These are phyloP conservation scores for Atrina japonica DNA, from an alignment of 2,888 invertebrate genomes.

Conservation along the genomic window DNA sequence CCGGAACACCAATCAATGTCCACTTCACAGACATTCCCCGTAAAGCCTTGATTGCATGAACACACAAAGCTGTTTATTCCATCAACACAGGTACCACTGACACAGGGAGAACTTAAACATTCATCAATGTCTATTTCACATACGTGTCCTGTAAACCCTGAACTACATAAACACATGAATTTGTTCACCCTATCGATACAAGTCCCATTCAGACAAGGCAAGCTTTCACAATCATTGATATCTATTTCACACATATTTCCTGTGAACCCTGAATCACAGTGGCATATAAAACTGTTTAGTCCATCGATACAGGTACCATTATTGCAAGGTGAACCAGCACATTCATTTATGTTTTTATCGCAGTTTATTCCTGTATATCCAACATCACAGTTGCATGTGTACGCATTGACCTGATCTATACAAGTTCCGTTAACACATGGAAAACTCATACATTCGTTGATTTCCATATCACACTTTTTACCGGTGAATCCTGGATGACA, in stretches of 20 bases:
- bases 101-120: constrained; percentile 9
- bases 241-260: constrained; percentile 3
- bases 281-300: constrained; percentile 3
- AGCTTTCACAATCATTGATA: not conserved
- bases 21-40: no score
- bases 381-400: not conserved
- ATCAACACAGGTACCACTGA: not conserved
- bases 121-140: constrained; percentile 15
- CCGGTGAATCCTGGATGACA: no score
- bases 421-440: constrained; percentile 2
- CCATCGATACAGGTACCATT: constrained; percentile 18
- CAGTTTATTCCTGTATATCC: constrained; percentile 3
- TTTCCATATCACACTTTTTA: no score
- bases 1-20: constrained; percentile 10
- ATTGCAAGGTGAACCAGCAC: constrained; percentile 5
- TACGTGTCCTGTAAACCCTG: not conserved
- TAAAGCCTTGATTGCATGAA: no score
- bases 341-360: constrained; percentile 8
- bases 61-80: not conserved
- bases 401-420: not conserved
- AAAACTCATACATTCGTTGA: no score
- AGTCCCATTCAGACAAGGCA: no score
- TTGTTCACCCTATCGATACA: constrained; percentile 12
- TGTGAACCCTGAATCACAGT: constrained; percentile 7
- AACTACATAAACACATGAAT: not conserved